phyloP scores from a whole-genome alignment of 2,888 invertebrate genomes.

The Allophyes oxyacanthae region DNA sequence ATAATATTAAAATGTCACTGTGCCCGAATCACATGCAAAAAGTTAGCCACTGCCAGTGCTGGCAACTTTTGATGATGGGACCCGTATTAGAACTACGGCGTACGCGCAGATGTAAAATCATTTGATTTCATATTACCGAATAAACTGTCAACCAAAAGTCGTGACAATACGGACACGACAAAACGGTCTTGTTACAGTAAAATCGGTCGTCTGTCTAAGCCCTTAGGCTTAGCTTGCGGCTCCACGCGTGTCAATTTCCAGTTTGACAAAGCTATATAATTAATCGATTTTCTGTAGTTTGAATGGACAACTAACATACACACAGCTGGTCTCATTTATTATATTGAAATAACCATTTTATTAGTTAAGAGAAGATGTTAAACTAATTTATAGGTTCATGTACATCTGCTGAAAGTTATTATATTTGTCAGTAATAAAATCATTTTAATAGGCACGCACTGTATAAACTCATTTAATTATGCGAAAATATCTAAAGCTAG shows the following conservation, averaged over 20 bases:
- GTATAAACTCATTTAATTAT: slow-evolving; percentile 24
- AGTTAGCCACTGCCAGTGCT: too few species aligned
- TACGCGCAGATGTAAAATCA: too few species aligned
- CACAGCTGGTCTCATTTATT: slow-evolving; percentile 42
- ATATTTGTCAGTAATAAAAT: slow-evolving; percentile 42
- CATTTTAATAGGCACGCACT: slow-evolving; percentile 25
- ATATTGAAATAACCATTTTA: slow-evolving; percentile 47
- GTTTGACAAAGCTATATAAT: slow-evolving; percentile 31
- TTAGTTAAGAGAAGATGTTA: slow-evolving; percentile 31
- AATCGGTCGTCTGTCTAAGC: slow-evolving; percentile 4
- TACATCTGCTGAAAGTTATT: slow-evolving; percentile 45
- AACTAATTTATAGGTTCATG: slow-evolving; percentile 38
- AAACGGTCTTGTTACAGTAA: slow-evolving; percentile 35
- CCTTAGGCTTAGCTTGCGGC: slow-evolving; percentile 28
- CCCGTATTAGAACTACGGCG: too few species aligned
- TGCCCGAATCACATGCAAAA: too few species aligned
- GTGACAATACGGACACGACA: slow-evolving; percentile 6
- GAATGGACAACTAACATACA: slow-evolving; percentile 26
- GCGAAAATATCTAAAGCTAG: too few species aligned
- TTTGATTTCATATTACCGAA: too few species aligned
- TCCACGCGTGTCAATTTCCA: slow-evolving; percentile 16
- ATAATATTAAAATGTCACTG: too few species aligned
- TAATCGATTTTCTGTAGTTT: slow-evolving; percentile 33
- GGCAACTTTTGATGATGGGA: too few species aligned
- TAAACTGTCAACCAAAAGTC: not conserved